A percentile compares a stretch with the other conserved stretches of the same genome.
Conservation (phyloP, 1,140 invertebrate species). For the Drosophila ambigua region DNA sequence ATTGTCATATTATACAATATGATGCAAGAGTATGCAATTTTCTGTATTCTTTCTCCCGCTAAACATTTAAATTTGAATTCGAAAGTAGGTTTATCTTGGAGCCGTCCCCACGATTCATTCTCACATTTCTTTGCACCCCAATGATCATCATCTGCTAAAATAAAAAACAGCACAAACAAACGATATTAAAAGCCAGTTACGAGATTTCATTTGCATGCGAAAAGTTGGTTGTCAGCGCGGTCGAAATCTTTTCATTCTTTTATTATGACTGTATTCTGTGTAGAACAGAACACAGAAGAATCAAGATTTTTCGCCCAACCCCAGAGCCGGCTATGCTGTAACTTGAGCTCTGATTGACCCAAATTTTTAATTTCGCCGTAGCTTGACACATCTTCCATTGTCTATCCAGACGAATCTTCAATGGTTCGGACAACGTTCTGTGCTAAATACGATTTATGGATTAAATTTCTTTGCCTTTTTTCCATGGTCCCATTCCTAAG, state of each 20-base stretch:
- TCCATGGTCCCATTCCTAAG: conserved; percentile 57
- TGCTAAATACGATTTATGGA: conserved; percentile 62
- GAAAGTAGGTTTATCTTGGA: conserved; percentile 48
- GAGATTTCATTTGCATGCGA: conserved; percentile 67
- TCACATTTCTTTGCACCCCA: conserved; percentile 50
- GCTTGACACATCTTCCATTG: conserved; percentile 49
- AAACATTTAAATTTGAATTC: conserved; percentile 44
- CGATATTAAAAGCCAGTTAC: conserved; percentile 66
- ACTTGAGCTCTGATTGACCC: conserved; percentile 43
- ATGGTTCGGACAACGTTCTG: conserved; percentile 36
- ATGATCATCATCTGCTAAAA: conserved; percentile 38
- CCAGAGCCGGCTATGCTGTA: conserved; percentile 27
- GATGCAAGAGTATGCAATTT: conserved; percentile 26
- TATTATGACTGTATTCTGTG: conserved; percentile 17
- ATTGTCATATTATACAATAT: background rate
- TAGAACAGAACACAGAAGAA: conserved; percentile 3
- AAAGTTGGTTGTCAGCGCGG: conserved; percentile 8
- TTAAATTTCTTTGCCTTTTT: conserved; percentile 26
- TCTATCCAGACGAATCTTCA: conserved; percentile 29
- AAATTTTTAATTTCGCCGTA: conserved; percentile 19
- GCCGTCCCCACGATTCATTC: conserved; percentile 36
- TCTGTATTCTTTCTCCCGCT: conserved; percentile 1
- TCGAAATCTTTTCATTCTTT: conserved; percentile 49
- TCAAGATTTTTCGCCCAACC: conserved; percentile 39
- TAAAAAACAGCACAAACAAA: conserved; percentile 8